Conservation (phyloP, 2,113 vertebrate species). For the Pseudorectes ferrugineus region DNA sequence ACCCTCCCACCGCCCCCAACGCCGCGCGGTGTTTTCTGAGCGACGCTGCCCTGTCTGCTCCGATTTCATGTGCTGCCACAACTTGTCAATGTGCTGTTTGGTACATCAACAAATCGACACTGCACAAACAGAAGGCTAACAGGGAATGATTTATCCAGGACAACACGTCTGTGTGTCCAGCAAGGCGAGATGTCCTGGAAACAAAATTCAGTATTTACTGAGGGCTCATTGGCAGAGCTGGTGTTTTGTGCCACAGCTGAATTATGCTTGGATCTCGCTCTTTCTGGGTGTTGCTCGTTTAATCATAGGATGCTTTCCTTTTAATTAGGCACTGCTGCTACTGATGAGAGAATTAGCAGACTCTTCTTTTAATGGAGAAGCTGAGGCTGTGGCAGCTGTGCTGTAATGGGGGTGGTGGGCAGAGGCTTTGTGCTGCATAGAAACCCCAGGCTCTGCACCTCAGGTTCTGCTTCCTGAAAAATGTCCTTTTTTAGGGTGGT, state of each 20-base stretch:
- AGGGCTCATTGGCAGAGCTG: neutral
- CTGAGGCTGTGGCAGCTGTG: neutral
- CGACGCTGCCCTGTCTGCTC: neutral
- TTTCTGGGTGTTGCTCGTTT: conserved; percentile 3
- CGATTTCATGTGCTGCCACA: neutral
- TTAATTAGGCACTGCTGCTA: conserved; percentile 33
- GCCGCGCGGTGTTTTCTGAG: neutral
- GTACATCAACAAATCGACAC: neutral
- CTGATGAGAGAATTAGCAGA: conserved; percentile 32
- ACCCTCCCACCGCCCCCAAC: rapidly evolving
- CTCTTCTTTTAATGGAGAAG: neutral
- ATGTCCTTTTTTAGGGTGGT: neutral
- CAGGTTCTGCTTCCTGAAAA: neutral
- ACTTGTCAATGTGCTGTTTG: neutral
- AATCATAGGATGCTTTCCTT: conserved; percentile 32
- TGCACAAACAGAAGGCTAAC: neutral
- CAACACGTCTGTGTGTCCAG: neutral
- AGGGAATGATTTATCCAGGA: conserved; percentile 53
- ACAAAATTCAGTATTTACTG: neutral
- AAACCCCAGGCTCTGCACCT: neutral
- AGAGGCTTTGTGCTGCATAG: neutral
- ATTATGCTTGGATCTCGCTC: neutral
- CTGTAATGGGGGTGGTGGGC: neutral
- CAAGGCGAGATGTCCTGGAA: neutral
- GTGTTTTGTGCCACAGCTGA: neutral